A percentile compares a stretch with the other conserved stretches of the same genome.
Conservation (phyloP, 2,113 vertebrate species). For the Myiopsitta monachus region DNA sequence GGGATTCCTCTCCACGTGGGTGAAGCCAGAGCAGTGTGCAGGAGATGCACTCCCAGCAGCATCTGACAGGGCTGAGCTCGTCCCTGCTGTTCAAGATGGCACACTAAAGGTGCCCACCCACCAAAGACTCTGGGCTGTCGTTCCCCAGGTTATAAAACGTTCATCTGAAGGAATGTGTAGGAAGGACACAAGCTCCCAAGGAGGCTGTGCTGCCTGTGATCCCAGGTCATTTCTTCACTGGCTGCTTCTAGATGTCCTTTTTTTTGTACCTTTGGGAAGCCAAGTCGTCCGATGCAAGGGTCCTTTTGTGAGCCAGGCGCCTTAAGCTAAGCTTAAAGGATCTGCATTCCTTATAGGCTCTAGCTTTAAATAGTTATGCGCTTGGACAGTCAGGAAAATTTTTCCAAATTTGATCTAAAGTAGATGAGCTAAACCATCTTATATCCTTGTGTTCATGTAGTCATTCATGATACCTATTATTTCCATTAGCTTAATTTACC, state of each 20-base stretch:
- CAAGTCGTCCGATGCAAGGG: accelerated
- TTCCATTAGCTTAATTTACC: background rate
- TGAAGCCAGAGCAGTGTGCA: background rate
- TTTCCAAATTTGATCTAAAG: background rate
- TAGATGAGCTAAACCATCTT: background rate
- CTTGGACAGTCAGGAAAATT: background rate
- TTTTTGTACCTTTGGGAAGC: background rate
- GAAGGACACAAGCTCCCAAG: background rate
- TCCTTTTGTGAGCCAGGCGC: background rate
- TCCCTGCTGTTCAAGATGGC: background rate
- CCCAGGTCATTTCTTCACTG: background rate
- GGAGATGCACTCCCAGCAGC: background rate
- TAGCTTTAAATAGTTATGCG: background rate
- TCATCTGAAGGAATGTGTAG: background rate
- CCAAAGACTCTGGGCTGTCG: background rate
- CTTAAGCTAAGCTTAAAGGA: background rate
- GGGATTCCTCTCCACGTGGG: accelerated
- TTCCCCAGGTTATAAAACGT: background rate
- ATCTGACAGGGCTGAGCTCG: background rate
- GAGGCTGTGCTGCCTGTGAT: background rate
- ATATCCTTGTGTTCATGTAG: background rate
- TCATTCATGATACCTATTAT: background rate
- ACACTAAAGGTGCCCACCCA: background rate
- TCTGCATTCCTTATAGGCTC: background rate
- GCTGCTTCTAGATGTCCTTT: background rate